phyloP scores from a whole-genome alignment of 2,888 invertebrate genomes.

The Ormyrus labotus region DNA sequence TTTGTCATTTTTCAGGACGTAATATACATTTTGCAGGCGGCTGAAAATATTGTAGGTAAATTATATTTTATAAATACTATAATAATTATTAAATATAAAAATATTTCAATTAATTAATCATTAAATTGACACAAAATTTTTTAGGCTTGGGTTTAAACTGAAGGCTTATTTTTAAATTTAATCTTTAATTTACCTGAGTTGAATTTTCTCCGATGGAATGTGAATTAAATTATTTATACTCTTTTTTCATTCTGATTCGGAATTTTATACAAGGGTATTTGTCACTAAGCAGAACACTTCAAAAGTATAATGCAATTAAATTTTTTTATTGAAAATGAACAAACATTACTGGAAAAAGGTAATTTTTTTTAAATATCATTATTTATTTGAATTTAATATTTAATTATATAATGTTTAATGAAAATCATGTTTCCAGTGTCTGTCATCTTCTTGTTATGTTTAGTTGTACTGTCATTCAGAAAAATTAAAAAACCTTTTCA shows the following conservation, averaged over 20 bases:
- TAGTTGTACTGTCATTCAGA: too few species aligned
- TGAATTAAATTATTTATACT: slow-evolving; percentile 80
- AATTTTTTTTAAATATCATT: too few species aligned
- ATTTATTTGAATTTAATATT: too few species aligned
- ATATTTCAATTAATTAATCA: too few species aligned
- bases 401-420: too few species aligned
- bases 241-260: slow-evolving; percentile 78
- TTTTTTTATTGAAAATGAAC: too few species aligned
- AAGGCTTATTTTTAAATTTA: slow-evolving; percentile 9
- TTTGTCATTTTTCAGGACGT: neutral
- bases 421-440: too few species aligned
- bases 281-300: too few species aligned
- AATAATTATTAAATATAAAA: neutral
- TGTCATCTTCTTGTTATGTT: too few species aligned
- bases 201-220: slow-evolving; percentile 85
- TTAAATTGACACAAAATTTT: neutral
- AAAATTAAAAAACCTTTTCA: too few species aligned
- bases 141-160: neutral
- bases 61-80: neutral
- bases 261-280: slow-evolving; percentile 77
- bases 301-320: too few species aligned
- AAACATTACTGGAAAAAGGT: too few species aligned
- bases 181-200: slow-evolving; percentile 80
- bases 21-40: neutral
- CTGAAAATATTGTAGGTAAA: slow-evolving; percentile 20